Evolutionary conservation across 2,113 vertebrate species (phyloP).

Genomic region (Seriola dumerili): DNA sequence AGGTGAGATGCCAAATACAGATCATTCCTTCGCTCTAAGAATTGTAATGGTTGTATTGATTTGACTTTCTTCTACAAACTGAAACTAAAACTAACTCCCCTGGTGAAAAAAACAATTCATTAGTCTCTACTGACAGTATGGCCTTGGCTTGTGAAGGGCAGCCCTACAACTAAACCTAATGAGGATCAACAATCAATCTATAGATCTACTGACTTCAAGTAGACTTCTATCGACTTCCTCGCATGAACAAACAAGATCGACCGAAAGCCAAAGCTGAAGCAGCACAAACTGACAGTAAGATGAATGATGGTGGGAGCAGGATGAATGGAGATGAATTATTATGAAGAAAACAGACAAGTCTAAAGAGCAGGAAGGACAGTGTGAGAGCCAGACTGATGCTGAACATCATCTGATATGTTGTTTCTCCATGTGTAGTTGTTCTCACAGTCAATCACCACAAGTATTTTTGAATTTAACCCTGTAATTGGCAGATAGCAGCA

Average conservation of each 20-base stretch:
- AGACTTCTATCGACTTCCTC: conserved; percentile 34
- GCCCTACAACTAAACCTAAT: background rate
- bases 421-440: background rate
- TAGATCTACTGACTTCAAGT: conserved; percentile 35
- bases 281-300: conserved; percentile 2
- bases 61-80: conserved; percentile 8
- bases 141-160: background rate
- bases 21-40: background rate
- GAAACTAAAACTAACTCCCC: background rate
- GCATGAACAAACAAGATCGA: conserved; percentile 22
- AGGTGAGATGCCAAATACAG: background rate
- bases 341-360: background rate
- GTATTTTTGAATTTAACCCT: background rate
- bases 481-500: background rate
- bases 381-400: background rate
- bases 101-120: background rate
- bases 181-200: conserved; percentile 35
- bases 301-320: background rate
- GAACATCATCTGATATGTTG: background rate
- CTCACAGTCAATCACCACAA: background rate
- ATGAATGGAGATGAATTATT: conserved; percentile 16
- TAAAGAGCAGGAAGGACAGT: background rate
- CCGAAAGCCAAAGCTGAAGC: conserved; percentile 31
- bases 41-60: background rate
- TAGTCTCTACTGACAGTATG: background rate